A percentile compares a stretch with the other conserved stretches of the same genome.
These are phyloP conservation scores for Nomada ferruginata DNA, from an alignment of 2,888 invertebrate genomes.

Conservation along the genomic window DNA sequence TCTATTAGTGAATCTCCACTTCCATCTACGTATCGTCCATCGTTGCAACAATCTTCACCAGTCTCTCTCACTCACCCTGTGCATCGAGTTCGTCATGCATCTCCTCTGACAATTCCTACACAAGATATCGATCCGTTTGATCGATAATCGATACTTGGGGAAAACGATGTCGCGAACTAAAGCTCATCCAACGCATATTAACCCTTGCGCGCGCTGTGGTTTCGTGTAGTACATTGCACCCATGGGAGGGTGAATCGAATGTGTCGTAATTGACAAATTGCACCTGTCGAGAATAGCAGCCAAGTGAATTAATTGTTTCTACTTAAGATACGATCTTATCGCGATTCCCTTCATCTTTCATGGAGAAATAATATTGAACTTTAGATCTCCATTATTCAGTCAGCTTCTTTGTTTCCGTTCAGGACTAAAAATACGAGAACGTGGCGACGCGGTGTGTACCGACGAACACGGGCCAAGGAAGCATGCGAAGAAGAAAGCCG, in stretches of 20 bases:
- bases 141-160: slow-evolving; percentile 28
- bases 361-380: too few relatives aligned
- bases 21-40: neutral
- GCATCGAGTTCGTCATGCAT: slow-evolving; percentile 1
- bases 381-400: too few relatives aligned
- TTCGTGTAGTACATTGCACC: slow-evolving; percentile 13
- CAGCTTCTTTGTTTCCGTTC: neutral
- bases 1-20: slow-evolving; percentile 8
- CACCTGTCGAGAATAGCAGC: neutral
- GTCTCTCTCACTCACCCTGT: neutral
- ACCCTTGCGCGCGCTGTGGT: neutral
- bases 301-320: neutral
- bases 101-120: neutral
- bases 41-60: neutral
- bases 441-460: neutral
- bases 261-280: slow-evolving; percentile 20
- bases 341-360: too few relatives aligned
- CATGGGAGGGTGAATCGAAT: neutral
- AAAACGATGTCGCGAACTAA: neutral
- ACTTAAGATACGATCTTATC: too few relatives aligned
- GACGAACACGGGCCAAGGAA: neutral
- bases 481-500: slow-evolving; percentile 24
- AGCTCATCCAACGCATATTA: slow-evolving; percentile 8
- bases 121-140: neutral
- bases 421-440: neutral